phyloP scores from a whole-genome alignment of 1,140 invertebrate species.

The Saccostrea glomerata region DNA sequence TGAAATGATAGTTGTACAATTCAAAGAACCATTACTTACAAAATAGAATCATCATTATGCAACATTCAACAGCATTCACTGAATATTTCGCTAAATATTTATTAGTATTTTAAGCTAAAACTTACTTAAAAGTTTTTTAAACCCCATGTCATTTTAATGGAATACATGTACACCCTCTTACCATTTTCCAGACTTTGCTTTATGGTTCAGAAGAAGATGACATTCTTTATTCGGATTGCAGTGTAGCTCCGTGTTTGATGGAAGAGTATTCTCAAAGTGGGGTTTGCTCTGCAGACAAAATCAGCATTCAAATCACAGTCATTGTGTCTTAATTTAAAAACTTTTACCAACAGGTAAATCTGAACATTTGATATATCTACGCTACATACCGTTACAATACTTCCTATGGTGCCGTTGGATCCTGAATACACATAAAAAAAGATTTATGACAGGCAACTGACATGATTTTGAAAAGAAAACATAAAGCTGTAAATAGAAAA shows the following conservation, averaged over 20 bases:
- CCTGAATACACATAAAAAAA: background rate
- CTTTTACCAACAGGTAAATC: background rate
- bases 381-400: background rate
- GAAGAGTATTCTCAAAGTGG: background rate
- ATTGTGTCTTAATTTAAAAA: background rate
- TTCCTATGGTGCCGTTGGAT: background rate
- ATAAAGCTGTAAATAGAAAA: no score
- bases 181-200: constrained; percentile 23
- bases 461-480: no score
- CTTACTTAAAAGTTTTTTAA: no score
- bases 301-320: background rate
- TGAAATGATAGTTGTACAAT: no score
- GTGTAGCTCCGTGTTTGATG: background rate
- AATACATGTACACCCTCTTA: background rate
- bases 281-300: background rate
- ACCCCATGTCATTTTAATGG: no score
- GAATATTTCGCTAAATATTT: no score
- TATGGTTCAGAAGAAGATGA: background rate
- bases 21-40: no score
- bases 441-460: no score
- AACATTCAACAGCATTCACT: background rate
- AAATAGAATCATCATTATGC: background rate
- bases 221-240: background rate
- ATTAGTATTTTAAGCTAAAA: no score
- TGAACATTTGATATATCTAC: background rate